A percentile compares a stretch with the other conserved stretches of the same genome.
Conservation (phyloP, 2,888 invertebrate species). For the Copidosoma aretas region DNA sequence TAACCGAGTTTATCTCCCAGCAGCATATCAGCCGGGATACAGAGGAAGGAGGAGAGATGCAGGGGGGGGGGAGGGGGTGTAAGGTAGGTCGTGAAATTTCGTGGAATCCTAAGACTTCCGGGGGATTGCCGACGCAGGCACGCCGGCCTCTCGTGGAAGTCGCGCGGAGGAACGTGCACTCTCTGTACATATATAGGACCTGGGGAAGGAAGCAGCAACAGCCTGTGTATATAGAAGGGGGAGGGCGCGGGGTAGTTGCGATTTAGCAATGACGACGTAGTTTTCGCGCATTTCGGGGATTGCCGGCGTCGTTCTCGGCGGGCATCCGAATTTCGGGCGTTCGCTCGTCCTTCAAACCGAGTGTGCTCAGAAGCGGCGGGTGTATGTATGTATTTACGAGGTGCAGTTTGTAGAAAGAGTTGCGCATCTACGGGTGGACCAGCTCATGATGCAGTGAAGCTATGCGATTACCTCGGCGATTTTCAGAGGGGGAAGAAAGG, state of each 20-base stretch:
- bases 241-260: neutral
- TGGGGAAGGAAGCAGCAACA: neutral
- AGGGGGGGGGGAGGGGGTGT: conserved; percentile 19
- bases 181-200: neutral
- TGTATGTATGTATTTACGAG: no score
- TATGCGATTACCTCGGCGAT: neutral
- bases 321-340: no score
- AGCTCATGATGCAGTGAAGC: no score
- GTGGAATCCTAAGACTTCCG: conserved; percentile 42
- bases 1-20: conserved; percentile 29
- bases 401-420: no score
- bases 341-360: no score
- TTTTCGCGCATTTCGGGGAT: conserved; percentile 35
- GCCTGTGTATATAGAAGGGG: no score
- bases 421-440: no score
- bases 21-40: neutral
- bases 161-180: conserved; percentile 37
- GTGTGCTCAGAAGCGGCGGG: no score
- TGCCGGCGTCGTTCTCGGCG: conserved; percentile 3
- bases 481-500: neutral
- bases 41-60: conserved; percentile 20
- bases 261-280: conserved; percentile 30
- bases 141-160: conserved; percentile 38
- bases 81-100: conserved; percentile 43
- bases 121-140: conserved; percentile 46